Evolutionary conservation across 2,113 vertebrate species (phyloP).

Genomic region (Scomber scombrus): DNA sequence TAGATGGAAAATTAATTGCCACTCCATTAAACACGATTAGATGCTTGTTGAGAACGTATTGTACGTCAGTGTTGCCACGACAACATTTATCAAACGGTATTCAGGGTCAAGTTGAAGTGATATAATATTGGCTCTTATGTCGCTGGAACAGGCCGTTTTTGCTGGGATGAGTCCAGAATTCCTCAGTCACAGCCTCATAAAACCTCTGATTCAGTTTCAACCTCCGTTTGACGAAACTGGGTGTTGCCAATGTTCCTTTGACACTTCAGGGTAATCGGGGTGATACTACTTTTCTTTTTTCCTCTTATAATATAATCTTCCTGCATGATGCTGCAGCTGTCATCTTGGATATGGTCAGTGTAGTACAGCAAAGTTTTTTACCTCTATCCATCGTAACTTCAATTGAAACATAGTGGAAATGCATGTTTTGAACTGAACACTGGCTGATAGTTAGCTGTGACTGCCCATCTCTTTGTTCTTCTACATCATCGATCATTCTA

Average conservation of each 20-base stretch:
- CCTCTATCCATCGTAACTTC: not conserved
- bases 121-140: slow-evolving; percentile 16
- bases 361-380: not conserved
- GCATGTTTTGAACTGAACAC: not conserved
- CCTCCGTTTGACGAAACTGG: not conserved
- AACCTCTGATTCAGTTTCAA: slow-evolving; percentile 47
- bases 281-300: not conserved
- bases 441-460: not conserved
- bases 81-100: not conserved
- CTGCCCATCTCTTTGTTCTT: not conserved
- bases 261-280: not conserved
- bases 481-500: too few relatives aligned
- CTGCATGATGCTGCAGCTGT: too few relatives aligned
- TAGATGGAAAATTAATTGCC: not conserved
- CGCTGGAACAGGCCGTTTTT: slow-evolving; percentile 28
- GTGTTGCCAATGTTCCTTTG: not conserved
- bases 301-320: too few relatives aligned
- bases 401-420: not conserved
- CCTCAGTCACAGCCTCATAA: slow-evolving; percentile 9
- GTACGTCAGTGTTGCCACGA: not conserved
- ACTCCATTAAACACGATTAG: not conserved
- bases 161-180: slow-evolving; percentile 55
- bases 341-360: not conserved
- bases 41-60: not conserved
- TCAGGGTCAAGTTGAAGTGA: slow-evolving; percentile 6